Evolutionary conservation across 1,140 invertebrate genomes (phyloP).

Genomic region (Bombus difficillimus): DNA sequence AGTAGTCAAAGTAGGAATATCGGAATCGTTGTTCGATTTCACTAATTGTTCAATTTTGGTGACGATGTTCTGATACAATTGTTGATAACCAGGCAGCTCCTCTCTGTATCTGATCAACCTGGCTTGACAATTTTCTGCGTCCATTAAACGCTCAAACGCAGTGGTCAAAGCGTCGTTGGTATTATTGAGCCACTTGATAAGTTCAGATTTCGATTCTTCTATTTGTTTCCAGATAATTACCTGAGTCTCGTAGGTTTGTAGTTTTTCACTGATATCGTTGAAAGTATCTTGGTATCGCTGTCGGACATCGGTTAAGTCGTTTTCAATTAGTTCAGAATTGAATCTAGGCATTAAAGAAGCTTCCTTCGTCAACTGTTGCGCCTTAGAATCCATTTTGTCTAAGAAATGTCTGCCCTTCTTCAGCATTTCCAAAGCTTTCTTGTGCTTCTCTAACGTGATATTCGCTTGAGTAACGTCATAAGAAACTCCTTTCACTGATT

Average conservation of each 20-base stretch:
- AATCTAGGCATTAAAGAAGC: constrained; percentile 90
- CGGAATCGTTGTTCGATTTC: constrained; percentile 89
- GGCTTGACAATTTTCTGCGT: constrained; percentile 90
- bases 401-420: constrained; percentile 89
- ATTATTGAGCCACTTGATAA: constrained; percentile 92
- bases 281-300: constrained; percentile 90
- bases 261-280: constrained; percentile 87
- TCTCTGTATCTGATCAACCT: constrained; percentile 92
- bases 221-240: constrained; percentile 96
- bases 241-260: constrained; percentile 93
- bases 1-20: constrained; percentile 87
- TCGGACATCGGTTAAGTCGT: constrained; percentile 85
- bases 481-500: constrained; percentile 85
- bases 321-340: constrained; percentile 86
- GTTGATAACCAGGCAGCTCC: constrained; percentile 90
- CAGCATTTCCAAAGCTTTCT: constrained; percentile 88
- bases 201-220: constrained; percentile 91
- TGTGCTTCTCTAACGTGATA: constrained; percentile 87
- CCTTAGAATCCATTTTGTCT: constrained; percentile 89
- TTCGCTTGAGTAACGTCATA: constrained; percentile 86
- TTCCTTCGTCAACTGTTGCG: constrained; percentile 88
- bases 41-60: constrained; percentile 91
- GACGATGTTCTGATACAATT: constrained; percentile 89
- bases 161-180: constrained; percentile 89
- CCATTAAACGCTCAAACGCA: constrained; percentile 89